Base-by-base conservation (phyloP, 2,888 invertebrate genomes). In the Hypercompe scribonia region DNA sequence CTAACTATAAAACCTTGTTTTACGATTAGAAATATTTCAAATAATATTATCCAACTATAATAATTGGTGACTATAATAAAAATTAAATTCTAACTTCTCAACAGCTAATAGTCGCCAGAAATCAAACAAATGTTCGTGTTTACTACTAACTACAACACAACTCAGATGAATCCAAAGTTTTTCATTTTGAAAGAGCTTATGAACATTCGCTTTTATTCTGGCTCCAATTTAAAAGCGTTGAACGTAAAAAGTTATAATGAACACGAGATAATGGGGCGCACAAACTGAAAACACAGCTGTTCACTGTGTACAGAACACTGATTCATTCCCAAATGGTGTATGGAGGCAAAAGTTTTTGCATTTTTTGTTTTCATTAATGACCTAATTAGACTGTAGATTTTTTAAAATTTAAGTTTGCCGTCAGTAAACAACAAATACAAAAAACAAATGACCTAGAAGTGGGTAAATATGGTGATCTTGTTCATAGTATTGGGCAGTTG, bases 211-310 rank as follows among this genome's bases (percentile, higher is more conserved):
- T 73, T 65, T 42, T 77, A 64, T 74, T 46, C 2, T 65, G 34
- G 67, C 80, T 69, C 36, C 46, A 24, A 65, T 64, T 70, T 68
- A 76, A 79, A 72, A 78, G 72, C 75, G 64, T 73, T 77, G 78
- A 79, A 64, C 70, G 75, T 78, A 78, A 82, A 86, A 85, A 86
- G 77, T 85, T 85, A 82, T 85, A 82, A 84, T 82, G 84, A 85
- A 85, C 80, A 70, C 65, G 73, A 82, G 80, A 79, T 84, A 86
- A 81, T 80, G 78, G 71, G n/a, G 78, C 24, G 21, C 36, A 68
- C 31, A 74, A 67, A 74, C 72, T 77, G 75, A 75, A 74, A 83
- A 68, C 68, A 28, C 76, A 69, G 78, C 68, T 77, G 70, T 65
- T 73, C 70, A 31, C 72, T 75, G 61, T 72, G 31, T 34, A 70